Base-by-base conservation (phyloP, 2,888 invertebrate species). In the Xylophagus ater region DNA sequence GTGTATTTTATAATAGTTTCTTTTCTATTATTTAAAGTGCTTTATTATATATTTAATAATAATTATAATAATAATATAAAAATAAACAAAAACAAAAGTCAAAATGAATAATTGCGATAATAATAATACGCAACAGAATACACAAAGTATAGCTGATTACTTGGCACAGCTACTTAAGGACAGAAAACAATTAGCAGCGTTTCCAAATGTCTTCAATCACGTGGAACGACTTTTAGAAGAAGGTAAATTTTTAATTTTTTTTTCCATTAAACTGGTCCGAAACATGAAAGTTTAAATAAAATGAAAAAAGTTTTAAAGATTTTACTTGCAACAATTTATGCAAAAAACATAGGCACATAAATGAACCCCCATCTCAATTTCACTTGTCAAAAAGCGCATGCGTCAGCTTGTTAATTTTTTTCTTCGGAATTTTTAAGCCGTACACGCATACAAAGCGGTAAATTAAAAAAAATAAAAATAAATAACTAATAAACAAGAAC, bases 161-260 rank as follows among this genome's bases (percentile, higher is more conserved):
- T 79, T 98, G 77, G 94, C 97, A 68, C 97, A 98, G 76, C 81
- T 98, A 74, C 80, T 98, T 68, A 98, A 98, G 80, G 98, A 98
- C 80, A 90, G 96, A 76, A 97, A 97, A 76, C 96, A 97, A 76
- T 79, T 98, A 68, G 92, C 93, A 63, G 96, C 96, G 66, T 94
- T 98, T 74, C 97, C 97, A 57, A 96, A 94, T 78, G 90, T 97
- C 69, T 98, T 98, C 76, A 83, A 92, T 73, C 97, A 98, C 75
- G 83, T 96, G 68, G 97, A 98, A 72, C 81, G 97, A 68, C 83
- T 98, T 60, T 77, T 98, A 66, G 98, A 98, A 68, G 97, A 98
- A 85, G 97, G 97, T 98, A 79, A 73, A 72, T 60, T 15, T 19
- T 25, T 17, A n/a, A n/a, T n/a, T n/a, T n/a, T n/a, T n/a, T n/a